phyloP scores from a whole-genome alignment of 2,113 vertebrate genomes.

The Eptatretus burgeri region DNA sequence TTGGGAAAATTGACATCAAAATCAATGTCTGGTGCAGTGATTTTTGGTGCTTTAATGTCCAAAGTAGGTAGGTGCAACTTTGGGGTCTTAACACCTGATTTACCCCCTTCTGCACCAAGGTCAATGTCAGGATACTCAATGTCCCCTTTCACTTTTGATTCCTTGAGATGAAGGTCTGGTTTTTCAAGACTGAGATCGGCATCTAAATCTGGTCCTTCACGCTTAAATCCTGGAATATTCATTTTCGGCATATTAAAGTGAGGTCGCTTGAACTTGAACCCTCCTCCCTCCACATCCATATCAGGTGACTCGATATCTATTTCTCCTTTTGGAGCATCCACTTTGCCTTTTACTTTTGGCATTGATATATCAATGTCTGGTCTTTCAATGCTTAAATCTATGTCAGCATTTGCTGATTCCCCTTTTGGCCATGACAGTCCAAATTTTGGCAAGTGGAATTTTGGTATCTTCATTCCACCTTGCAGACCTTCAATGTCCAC shows the following conservation, averaged over 20 bases:
- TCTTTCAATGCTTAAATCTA: slow-evolving; percentile 10
- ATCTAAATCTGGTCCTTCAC: background rate
- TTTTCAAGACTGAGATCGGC: background rate
- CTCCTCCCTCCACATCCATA: background rate
- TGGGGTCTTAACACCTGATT: slow-evolving; percentile 9
- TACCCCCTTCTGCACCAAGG: slow-evolving; percentile 10
- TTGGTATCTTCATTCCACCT: slow-evolving; percentile 14
- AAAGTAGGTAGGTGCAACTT: slow-evolving; percentile 8
- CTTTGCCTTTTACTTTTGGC: slow-evolving; percentile 12
- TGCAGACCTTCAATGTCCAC: slow-evolving; percentile 13
- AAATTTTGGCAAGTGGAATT: slow-evolving; percentile 16
- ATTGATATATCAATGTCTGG: slow-evolving; percentile 11
- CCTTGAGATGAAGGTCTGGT: background rate
- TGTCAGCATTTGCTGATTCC: slow-evolving; percentile 11
- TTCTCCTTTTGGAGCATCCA: slow-evolving; percentile 15
- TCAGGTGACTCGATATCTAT: slow-evolving; percentile 14
- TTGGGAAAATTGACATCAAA: slow-evolving; percentile 8
- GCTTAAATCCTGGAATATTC: background rate
- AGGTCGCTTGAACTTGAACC: background rate
- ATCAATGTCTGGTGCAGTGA: background rate
- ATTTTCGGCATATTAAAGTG: background rate
- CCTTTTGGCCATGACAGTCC: slow-evolving; percentile 12
- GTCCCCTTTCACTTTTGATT: background rate
- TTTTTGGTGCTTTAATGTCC: slow-evolving; percentile 3
- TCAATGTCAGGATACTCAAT: background rate